A percentile compares a stretch with the other conserved stretches of the same genome.
Evolutionary conservation across 2,888 invertebrate species (phyloP).

Genomic region (Cantharis flavilabris): DNA sequence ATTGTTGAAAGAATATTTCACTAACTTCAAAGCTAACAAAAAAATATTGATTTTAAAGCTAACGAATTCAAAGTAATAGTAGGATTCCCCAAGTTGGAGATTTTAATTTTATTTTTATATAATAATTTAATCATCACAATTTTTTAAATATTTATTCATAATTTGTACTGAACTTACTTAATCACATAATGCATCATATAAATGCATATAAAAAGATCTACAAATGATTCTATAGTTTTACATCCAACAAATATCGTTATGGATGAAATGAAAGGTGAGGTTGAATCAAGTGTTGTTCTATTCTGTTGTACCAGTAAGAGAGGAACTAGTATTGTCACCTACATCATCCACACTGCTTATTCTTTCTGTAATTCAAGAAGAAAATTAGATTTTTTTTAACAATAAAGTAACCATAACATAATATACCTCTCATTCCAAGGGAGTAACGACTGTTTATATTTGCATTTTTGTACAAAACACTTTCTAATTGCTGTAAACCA

Average conservation of each 20-base stretch:
- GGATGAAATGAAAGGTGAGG: background rate
- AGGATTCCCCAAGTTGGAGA: background rate
- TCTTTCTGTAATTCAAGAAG: slow-evolving; percentile 61
- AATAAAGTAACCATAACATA: background rate
- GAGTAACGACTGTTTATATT: slow-evolving; percentile 66
- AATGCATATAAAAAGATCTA: background rate
- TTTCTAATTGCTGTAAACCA: slow-evolving; percentile 81
- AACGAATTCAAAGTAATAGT: too few relatives aligned
- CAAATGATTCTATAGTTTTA: background rate
- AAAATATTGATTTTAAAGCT: background rate
- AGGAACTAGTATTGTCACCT: slow-evolving; percentile 75
- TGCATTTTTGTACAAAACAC: slow-evolving; percentile 73
- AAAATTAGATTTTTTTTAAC: background rate
- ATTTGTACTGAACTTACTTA: background rate
- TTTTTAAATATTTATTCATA: background rate
- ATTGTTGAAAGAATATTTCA: background rate
- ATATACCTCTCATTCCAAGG: slow-evolving; percentile 62
- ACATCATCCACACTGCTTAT: slow-evolving; percentile 88
- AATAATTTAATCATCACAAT: background rate
- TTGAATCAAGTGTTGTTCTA: slow-evolving; percentile 59
- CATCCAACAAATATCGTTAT: background rate
- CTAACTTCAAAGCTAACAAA: background rate
- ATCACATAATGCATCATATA: background rate
- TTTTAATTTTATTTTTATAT: too few relatives aligned
- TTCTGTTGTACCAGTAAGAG: slow-evolving; percentile 70